Evolutionary conservation across 2,113 vertebrate genomes (phyloP).

Genomic region (Pluvialis apricaria): DNA sequence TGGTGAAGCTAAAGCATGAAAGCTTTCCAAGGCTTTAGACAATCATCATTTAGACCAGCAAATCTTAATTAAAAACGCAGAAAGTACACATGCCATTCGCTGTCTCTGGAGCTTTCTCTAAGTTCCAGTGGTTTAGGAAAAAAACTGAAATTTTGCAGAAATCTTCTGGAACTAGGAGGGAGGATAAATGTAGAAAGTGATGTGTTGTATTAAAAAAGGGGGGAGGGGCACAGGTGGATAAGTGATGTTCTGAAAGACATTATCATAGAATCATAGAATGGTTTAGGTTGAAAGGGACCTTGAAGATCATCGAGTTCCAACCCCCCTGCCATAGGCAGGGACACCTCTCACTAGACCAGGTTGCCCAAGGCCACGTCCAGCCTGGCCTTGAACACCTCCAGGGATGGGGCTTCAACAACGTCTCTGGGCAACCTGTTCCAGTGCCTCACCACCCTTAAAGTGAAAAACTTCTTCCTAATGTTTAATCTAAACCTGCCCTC

Average conservation of each 20-base stretch:
- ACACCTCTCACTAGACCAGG: too few species aligned
- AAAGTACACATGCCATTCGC: fast-evolving
- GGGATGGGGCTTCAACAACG: too few species aligned
- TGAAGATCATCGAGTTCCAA: too few species aligned
- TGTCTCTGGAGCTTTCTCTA: neutral
- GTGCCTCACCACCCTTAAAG: too few species aligned
- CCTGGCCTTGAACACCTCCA: too few species aligned
- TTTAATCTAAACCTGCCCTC: too few species aligned
- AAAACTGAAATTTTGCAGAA: neutral
- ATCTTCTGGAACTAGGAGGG: neutral
- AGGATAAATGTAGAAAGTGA: neutral
- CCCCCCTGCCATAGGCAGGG: too few species aligned
- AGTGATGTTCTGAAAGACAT: neutral
- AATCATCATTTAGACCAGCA: neutral
- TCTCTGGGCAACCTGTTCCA: too few species aligned
- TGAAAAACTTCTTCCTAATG: too few species aligned
- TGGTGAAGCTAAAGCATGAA: neutral
- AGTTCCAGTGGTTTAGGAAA: neutral
- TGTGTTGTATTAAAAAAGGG: neutral
- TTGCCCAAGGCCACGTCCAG: too few species aligned
- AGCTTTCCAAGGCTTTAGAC: neutral
- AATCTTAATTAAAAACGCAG: neutral
- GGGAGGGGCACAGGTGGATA: neutral
- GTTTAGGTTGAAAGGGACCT: too few species aligned
- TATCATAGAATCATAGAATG: too few species aligned